Evolutionary conservation across 2,797 vertebrate species (phyloP).

Genomic region (Tokudaia muenninki): DNA sequence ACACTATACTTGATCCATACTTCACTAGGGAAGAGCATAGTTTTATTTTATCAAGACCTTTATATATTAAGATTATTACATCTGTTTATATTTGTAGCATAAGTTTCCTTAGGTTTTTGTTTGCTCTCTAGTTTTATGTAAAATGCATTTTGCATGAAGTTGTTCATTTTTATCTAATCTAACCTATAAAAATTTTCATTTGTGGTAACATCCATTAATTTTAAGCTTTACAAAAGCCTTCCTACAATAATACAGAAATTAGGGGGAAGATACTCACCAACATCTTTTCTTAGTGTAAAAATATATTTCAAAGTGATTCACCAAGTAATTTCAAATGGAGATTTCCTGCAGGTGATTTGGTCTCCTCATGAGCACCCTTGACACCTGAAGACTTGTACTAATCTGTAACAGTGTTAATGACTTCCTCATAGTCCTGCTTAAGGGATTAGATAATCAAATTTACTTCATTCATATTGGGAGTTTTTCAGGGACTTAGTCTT

Average conservation of each 20-base stretch:
- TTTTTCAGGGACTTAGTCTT: not conserved
- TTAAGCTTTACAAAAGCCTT: slow-evolving; percentile 45
- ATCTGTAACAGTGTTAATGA: not conserved
- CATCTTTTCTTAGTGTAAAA: slow-evolving; percentile 23
- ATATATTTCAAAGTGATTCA: slow-evolving; percentile 37
- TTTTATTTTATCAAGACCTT: slow-evolving; percentile 25
- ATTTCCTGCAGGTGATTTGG: not conserved
- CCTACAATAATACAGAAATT: not conserved
- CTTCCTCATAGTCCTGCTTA: slow-evolving; percentile 26
- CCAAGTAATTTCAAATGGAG: slow-evolving; percentile 26
- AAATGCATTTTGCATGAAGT: not conserved
- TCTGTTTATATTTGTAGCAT: slow-evolving; percentile 14
- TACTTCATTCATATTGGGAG: not conserved
- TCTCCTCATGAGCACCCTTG: not conserved
- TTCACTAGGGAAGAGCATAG: not conserved
- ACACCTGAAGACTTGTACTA: not conserved
- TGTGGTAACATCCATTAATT: not conserved
- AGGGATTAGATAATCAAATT: not conserved
- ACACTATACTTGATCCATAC: not conserved
- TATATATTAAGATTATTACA: not conserved
- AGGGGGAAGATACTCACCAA: not conserved
- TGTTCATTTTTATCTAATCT: slow-evolving; percentile 39
- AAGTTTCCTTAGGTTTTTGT: not conserved
- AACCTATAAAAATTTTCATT: slow-evolving; percentile 20
- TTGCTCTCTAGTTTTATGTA: slow-evolving; percentile 54